A percentile compares a stretch with the other conserved stretches of the same genome.
Conservation (phyloP, 2,888 invertebrate genomes). For the Andrena fulva region DNA sequence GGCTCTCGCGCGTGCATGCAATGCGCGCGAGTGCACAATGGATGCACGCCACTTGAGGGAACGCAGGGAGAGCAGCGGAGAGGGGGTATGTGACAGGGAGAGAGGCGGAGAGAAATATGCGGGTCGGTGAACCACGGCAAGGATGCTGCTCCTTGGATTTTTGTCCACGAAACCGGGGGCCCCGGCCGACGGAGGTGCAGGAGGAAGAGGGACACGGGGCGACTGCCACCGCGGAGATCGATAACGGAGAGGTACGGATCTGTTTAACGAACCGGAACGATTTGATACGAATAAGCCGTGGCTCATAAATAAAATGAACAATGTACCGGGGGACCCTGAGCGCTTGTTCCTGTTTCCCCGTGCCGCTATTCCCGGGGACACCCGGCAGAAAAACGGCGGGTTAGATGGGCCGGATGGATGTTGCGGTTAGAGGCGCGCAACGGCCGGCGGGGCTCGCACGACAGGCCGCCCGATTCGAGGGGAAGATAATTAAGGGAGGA, state of each 20-base stretch:
- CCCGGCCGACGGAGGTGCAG: not conserved
- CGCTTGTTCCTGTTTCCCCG: slow-evolving; percentile 36
- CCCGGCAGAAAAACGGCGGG: slow-evolving; percentile 9
- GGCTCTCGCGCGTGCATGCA: slow-evolving; percentile 55
- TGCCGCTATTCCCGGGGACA: slow-evolving; percentile 23
- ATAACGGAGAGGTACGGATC: slow-evolving; percentile 67
- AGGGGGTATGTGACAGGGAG: not conserved
- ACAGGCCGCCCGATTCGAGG: slow-evolving; percentile 12
- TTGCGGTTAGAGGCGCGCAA: slow-evolving; percentile 6
- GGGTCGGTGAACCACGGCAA: slow-evolving; percentile 74
- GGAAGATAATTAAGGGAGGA: slow-evolving; percentile 33
- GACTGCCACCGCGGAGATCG: slow-evolving; percentile 54
- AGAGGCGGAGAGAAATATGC: slow-evolving; percentile 54
- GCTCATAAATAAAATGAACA: slow-evolving; percentile 64
- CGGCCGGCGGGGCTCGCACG: not conserved
- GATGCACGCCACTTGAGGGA: slow-evolving; percentile 49
- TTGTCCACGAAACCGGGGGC: slow-evolving; percentile 64
- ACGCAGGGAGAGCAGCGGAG: not conserved
- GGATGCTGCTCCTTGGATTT: slow-evolving; percentile 66
- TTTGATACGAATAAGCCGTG: slow-evolving; percentile 56
- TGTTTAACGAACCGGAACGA: slow-evolving; percentile 69
- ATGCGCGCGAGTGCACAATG: slow-evolving; percentile 56
- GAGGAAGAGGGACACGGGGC: slow-evolving; percentile 8
- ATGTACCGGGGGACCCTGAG: slow-evolving; percentile 26
- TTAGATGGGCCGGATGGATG: slow-evolving; percentile 30